phyloP scores from a whole-genome alignment of 2,113 vertebrate species.

The Chaenogobius annularis region DNA sequence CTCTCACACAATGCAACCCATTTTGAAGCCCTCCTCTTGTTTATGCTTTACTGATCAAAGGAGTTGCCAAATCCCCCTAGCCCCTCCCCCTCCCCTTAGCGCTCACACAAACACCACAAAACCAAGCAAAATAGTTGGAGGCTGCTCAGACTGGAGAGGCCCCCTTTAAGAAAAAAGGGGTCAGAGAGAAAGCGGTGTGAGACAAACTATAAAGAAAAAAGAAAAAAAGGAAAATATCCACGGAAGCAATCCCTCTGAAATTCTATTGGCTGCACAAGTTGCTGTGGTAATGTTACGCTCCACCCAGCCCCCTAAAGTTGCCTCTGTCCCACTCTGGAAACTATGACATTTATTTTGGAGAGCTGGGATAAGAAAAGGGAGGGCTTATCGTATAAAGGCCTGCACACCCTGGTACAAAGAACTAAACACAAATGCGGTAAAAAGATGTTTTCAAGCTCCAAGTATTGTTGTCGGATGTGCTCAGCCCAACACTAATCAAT shows the following conservation, averaged over 20 bases:
- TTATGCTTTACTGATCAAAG: conserved; percentile 94
- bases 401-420: conserved; percentile 59
- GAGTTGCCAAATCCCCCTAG: conserved; percentile 79
- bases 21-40: conserved; percentile 85
- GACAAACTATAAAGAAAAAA: conserved; percentile 30
- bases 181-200: conserved; percentile 62
- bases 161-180: conserved; percentile 79
- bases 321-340: conserved; percentile 79
- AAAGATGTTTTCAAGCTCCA: background rate
- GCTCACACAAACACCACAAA: conserved; percentile 68
- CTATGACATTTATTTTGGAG: conserved; percentile 81
- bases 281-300: conserved; percentile 76
- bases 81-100: conserved; percentile 64
- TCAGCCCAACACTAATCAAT: conserved; percentile 13
- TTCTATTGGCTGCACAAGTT: conserved; percentile 78
- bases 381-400: conserved; percentile 58
- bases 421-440: conserved; percentile 26
- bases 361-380: conserved; percentile 46
- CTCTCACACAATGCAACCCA: conserved; percentile 74
- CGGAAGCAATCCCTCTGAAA: conserved; percentile 72
- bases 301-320: conserved; percentile 65
- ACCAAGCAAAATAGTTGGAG: conserved; percentile 80
- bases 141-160: conserved; percentile 73
- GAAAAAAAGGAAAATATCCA: conserved; percentile 37
- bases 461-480: background rate